phyloP scores from a whole-genome alignment of 2,888 invertebrate genomes.

The Merodon equestris region DNA sequence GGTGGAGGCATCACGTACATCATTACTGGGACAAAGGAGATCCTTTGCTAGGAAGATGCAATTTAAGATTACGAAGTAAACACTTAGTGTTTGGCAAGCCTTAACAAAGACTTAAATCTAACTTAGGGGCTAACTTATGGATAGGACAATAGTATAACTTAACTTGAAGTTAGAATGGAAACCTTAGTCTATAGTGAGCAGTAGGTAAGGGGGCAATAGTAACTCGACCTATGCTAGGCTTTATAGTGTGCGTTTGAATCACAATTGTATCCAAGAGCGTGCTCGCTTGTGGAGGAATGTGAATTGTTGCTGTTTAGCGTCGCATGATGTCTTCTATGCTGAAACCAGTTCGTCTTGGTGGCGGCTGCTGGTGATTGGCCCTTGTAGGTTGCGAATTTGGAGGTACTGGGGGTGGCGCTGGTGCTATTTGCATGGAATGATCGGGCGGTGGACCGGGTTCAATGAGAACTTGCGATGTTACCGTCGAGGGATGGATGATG shows the following conservation, averaged over 20 bases:
- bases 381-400: constrained; percentile 62
- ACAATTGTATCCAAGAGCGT: constrained; percentile 34
- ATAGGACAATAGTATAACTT: neutral
- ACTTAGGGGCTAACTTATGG: constrained; percentile 15
- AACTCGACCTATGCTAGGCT: constrained; percentile 30
- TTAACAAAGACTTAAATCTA: constrained; percentile 48
- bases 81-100: constrained; percentile 69
- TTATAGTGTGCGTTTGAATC: constrained; percentile 58
- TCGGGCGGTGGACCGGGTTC: constrained; percentile 64
- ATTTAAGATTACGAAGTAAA: constrained; percentile 65
- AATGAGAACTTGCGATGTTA: constrained; percentile 57
- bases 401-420: constrained; percentile 58
- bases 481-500: constrained; percentile 57
- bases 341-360: constrained; percentile 88
- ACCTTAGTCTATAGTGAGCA: constrained; percentile 3
- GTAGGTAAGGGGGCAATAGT: constrained; percentile 19
- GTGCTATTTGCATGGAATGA: constrained; percentile 32
- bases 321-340: constrained; percentile 95
- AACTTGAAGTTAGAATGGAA: constrained; percentile 14
- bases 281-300: constrained; percentile 24
- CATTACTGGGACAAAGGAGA: constrained; percentile 59
- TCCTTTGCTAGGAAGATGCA: constrained; percentile 64
- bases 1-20: constrained; percentile 21
- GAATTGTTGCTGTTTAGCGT: constrained; percentile 80
- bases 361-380: constrained; percentile 35